Conservation (phyloP, 2,888 invertebrate species). For the Phoenoteleia sp. region DNA sequence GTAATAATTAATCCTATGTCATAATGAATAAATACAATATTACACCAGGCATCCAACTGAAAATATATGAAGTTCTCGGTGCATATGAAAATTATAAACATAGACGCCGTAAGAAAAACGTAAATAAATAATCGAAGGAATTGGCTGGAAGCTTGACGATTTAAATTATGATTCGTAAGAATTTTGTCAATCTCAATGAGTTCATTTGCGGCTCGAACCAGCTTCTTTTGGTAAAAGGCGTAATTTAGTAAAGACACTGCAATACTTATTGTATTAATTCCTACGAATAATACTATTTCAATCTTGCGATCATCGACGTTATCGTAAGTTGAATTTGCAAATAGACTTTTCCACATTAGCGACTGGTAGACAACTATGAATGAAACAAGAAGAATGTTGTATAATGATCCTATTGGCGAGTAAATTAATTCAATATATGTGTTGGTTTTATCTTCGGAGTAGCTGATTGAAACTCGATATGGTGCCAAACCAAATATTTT, state of each 20-base stretch:
- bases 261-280: constrained; percentile 16
- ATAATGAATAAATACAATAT: constrained; percentile 1
- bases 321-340: not conserved
- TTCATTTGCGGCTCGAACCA: constrained; percentile 19
- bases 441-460: not conserved
- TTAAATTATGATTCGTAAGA: not conserved
- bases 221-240: not conserved
- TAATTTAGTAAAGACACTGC: not conserved
- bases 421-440: not conserved
- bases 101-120: too few species aligned
- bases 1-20: constrained; percentile 9
- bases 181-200: constrained; percentile 33
- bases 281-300: not conserved
- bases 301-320: not conserved
- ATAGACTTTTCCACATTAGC: not conserved
- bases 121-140: not conserved
- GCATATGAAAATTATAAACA: not conserved
- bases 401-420: not conserved
- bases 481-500: not conserved
- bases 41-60: constrained; percentile 8
- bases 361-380: not conserved
- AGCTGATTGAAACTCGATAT: not conserved
- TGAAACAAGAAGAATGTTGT: not conserved
- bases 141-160: not conserved
- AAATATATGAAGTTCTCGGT: not conserved